Percentiles rank a stretch among this genome's conserved stretches.
Evolutionary conservation across 2,113 vertebrate species (phyloP).

Genomic region (Cinclus cinclus): DNA sequence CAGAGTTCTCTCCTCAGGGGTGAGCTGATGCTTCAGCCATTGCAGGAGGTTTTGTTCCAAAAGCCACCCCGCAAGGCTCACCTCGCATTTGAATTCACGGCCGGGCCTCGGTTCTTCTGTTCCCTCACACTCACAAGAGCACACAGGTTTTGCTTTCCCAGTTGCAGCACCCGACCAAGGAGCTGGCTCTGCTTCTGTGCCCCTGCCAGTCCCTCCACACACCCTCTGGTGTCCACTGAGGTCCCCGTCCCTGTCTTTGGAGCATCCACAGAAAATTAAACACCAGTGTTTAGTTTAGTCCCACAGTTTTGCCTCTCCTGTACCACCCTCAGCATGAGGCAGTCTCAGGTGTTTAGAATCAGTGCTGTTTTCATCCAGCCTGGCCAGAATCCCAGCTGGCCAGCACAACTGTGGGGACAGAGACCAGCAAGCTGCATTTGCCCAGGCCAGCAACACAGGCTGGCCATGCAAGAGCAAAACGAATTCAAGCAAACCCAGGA

Average conservation of each 20-base stretch:
- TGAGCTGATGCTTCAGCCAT: rapidly evolving
- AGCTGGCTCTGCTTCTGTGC: not conserved
- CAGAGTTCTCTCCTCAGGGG: not conserved
- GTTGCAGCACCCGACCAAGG: rapidly evolving
- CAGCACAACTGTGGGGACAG: not conserved
- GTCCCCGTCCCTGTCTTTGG: rapidly evolving
- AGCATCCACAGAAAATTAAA: not conserved
- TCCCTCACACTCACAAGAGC: rapidly evolving
- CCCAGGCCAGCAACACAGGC: not conserved
- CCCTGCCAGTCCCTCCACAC: not conserved
- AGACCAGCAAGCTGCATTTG: not conserved
- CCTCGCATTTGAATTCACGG: rapidly evolving
- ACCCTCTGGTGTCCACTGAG: rapidly evolving
- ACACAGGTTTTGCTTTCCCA: not conserved
- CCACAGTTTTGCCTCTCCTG: not conserved
- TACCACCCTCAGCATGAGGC: not conserved
- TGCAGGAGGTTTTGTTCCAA: not conserved
- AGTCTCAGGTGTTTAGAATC: not conserved
- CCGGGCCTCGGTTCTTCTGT: not conserved
- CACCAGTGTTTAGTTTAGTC: not conserved
- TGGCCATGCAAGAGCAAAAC: not conserved
- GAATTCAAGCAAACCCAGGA: not conserved
- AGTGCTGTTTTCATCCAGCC: not conserved
- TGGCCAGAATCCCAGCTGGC: not conserved
- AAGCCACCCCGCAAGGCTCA: rapidly evolving